Base-by-base conservation (phyloP, 2,888 invertebrate genomes). In the Eugnorisma glareosa region DNA sequence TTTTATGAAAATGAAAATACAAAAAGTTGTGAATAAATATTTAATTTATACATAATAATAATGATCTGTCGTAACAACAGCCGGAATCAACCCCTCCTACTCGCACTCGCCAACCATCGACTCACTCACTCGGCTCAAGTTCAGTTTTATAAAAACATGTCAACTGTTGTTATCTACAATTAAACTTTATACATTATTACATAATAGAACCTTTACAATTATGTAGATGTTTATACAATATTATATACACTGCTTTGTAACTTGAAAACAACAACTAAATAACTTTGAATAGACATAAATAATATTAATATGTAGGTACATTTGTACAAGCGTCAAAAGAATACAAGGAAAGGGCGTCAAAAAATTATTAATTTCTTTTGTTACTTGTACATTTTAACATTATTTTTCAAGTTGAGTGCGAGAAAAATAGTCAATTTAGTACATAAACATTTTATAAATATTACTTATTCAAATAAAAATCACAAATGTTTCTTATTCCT, bases 21-120 rank as follows among this genome's bases (percentile, higher is more conserved):
- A 54, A 54, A 54, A 13, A 13, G 11, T 54, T n/a, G 54, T 54
- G 54, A 54, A 54, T 54, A 54, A 54, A 54, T 54, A 54, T 54
- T 54, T 54, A n/a, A 54, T n/a, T 54, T n/a, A 87, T 90, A 90
- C 87, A 90, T 90, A 87, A 88, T 86, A 81, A 72, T 86, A 67
- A 63, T 77, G 79, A 73, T 86, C 70, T 83, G 83, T 82, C 63
- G 48, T 63, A 88, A 89, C 90, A 89, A 86, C 86, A 81, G 67
- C 61, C 40, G 61, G 61, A 57, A 43, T 51, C 64, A 73, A 70
- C n/a, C 82, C 59, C 77, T 11, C 54, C 1, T n/a, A 54, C 54
- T 54, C 54, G n/a, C 54, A n/a, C 54, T 54, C 54, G n/a, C 54
- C 54, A n/a, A 13, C n/a, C 54, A 54, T 54, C 54, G 5, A n/a